Evolutionary conservation across 2,888 invertebrate genomes (phyloP), one percentile per base, ranked within the genome.

Genomic region (Villa cingulata): DNA sequence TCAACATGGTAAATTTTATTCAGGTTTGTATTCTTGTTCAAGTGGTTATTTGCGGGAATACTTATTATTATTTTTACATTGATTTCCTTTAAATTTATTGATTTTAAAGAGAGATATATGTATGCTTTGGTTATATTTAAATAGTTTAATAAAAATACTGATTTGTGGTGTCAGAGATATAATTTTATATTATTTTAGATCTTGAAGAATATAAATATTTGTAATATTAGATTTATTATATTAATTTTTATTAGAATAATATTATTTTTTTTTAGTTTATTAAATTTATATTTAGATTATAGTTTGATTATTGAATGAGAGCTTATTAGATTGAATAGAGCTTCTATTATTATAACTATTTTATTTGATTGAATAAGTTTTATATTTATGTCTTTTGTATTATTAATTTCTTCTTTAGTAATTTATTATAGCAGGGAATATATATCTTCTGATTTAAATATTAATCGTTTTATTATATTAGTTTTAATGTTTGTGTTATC

Each of bases 131-230:
- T 65, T 75, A 66, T 71, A 71, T 66, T 69, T 76, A 77, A 74
- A 74, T 72, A 78, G 78, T 74, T 80, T 80, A 77, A 78, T 70
- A 41, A 77, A 77, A 79, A 78, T 75, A 68, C 74, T 77, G 74
- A 76, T 76, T 78, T 80, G 77, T 80, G 78, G 73, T 59, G 50
- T 76, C 73, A 76, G 72, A 68, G 72, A 75, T 75, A 68, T 74
- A 71, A 67, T 23, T 48, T 47, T 45, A 54, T 57, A 9, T 70
- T 70, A 72, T 70, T 72, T 75, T 73, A 73, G 62, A 65, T 74
- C 57, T 58, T 68, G 66, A 70, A 65, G 60, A 68, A 70, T 64
- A 65, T 70, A 63, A 71, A 67, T 55, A 69, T 73, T 72, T 74
- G 70, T 73, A 70, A 65, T 66, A 62, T 74, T 66, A 70, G 67